Conservation (phyloP, 2,888 invertebrate genomes). For the Temnothorax rugatulus region DNA sequence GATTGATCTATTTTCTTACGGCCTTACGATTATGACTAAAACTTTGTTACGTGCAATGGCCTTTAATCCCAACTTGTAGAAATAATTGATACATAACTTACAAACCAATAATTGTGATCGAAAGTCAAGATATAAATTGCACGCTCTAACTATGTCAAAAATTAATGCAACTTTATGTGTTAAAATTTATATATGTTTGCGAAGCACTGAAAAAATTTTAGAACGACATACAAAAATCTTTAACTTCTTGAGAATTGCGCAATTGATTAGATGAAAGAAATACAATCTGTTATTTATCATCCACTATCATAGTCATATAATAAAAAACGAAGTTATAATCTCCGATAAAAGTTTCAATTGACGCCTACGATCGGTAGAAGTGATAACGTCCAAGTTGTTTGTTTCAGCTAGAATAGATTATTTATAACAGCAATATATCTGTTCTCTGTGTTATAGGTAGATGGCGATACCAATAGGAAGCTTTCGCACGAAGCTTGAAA, state of each 20-base stretch:
- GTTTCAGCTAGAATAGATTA: neutral
- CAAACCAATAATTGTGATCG: neutral
- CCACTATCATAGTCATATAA: neutral
- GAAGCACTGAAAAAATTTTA: neutral
- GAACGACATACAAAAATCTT: neutral
- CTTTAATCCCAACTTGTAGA: neutral
- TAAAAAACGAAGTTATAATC: neutral
- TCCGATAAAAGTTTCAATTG: slow-evolving; percentile 6
- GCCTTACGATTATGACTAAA: too few species aligned
- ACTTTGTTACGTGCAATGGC: too few species aligned
- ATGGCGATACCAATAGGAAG: slow-evolving; percentile 73
- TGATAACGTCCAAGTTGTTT: slow-evolving; percentile 9
- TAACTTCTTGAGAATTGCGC: neutral
- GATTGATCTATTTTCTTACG: too few species aligned
- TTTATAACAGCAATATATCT: slow-evolving; percentile 41
- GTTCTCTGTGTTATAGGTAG: slow-evolving; percentile 53
- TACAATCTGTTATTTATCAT: neutral
- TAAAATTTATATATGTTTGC: neutral
- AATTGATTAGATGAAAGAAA: neutral
- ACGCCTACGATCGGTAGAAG: neutral
- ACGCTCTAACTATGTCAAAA: neutral
- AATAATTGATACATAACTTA: neutral
- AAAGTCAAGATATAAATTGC: neutral
- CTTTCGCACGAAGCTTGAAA: slow-evolving; percentile 61
- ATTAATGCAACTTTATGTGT: neutral